Percentiles rank a stretch among this genome's conserved stretches.
Evolutionary conservation across 2,797 vertebrate genomes (phyloP).

Genomic region (Chelonia mydas): DNA sequence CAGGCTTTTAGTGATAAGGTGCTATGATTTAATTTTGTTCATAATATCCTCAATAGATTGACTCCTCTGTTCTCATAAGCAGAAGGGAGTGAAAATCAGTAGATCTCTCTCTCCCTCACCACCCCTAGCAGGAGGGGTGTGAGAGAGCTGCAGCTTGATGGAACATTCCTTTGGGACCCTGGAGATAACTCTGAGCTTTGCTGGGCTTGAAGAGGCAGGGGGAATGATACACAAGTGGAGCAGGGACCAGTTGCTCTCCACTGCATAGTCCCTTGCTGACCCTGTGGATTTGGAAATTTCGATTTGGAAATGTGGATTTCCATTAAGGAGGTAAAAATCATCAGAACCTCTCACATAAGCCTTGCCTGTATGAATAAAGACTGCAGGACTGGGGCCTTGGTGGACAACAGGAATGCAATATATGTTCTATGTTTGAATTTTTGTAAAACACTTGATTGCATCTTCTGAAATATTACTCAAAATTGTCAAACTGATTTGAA

Average conservation of each 20-base stretch:
- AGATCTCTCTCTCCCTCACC: neutral
- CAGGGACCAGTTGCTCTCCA: neutral
- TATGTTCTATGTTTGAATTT: neutral
- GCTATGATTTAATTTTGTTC: neutral
- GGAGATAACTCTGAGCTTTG: neutral
- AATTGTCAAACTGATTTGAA: accelerated
- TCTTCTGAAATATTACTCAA: neutral
- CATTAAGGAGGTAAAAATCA: neutral
- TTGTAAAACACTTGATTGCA: neutral
- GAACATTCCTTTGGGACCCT: neutral
- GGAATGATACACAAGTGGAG: neutral
- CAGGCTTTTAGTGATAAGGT: neutral
- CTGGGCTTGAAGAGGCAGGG: neutral
- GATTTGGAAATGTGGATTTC: neutral
- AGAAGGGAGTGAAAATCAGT: neutral
- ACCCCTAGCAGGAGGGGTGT: neutral
- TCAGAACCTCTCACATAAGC: accelerated
- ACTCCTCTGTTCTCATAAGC: neutral
- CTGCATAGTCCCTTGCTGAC: neutral
- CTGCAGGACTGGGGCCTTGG: neutral
- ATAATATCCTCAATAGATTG: neutral
- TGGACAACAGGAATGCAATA: neutral
- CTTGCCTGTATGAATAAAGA: neutral
- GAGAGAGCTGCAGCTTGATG: neutral
- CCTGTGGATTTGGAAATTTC: neutral